phyloP scores from a whole-genome alignment of 92 coral and sea anemone species.

The Paragorgia papillata region DNA sequence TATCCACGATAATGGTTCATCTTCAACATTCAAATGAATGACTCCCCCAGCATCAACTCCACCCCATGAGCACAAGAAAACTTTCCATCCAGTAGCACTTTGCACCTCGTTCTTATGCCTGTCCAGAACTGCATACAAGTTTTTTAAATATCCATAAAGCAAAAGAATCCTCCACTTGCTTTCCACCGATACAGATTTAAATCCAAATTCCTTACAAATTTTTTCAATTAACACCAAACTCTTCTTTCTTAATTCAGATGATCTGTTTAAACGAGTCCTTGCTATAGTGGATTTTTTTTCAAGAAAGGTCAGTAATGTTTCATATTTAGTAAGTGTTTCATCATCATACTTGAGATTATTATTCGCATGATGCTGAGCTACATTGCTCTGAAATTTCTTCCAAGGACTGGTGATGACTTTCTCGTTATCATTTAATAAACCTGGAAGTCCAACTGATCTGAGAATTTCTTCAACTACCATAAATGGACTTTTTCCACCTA shows the following conservation, averaged over 20 bases:
- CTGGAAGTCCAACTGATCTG: slow-evolving; percentile 86
- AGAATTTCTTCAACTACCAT: slow-evolving; percentile 68
- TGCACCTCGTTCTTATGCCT: slow-evolving; percentile 62
- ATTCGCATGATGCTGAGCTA: slow-evolving; percentile 71
- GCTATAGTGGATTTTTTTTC: slow-evolving; percentile 49
- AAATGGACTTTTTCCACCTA: neutral
- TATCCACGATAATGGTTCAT: slow-evolving; percentile 86
- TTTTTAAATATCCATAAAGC: slow-evolving; percentile 70
- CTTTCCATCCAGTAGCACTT: slow-evolving; percentile 62
- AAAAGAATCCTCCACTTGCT: slow-evolving; percentile 72
- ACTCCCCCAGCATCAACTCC: slow-evolving; percentile 78
- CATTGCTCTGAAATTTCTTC: slow-evolving; percentile 63
- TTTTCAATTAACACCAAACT: slow-evolving; percentile 56
- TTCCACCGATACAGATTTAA: slow-evolving; percentile 49
- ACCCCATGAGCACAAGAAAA: slow-evolving; percentile 77
- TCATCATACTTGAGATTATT: slow-evolving; percentile 61
- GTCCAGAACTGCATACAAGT: slow-evolving; percentile 57
- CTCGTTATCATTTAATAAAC: slow-evolving; percentile 7
- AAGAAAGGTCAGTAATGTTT: slow-evolving; percentile 47
- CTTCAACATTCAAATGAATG: slow-evolving; percentile 71
- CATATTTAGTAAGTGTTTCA: slow-evolving; percentile 27
- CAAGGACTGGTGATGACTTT: slow-evolving; percentile 42
- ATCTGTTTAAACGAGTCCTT: slow-evolving; percentile 59
- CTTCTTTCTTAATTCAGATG: slow-evolving; percentile 58
- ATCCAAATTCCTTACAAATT: slow-evolving; percentile 62